Conservation (phyloP, 2,888 invertebrate species). For the Stenodera caucasica region DNA sequence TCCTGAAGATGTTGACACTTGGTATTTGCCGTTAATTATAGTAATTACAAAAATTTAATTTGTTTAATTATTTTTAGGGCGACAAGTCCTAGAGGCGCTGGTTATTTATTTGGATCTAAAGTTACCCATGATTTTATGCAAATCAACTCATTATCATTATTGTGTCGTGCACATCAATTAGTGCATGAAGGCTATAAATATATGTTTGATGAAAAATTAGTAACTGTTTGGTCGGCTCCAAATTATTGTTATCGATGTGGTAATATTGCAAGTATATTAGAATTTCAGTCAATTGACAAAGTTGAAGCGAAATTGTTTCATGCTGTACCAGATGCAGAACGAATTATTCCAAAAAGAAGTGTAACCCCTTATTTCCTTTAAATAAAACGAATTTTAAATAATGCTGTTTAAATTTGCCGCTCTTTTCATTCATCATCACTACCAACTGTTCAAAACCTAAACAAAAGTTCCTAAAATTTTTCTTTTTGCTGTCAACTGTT, state of each 20-base stretch:
- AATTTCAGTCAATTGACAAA: conserved; percentile 78
- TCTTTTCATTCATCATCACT: too few species aligned
- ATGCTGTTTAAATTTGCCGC: conserved; percentile 1
- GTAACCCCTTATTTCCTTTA: conserved; percentile 98
- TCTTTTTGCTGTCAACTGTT: conserved; percentile 4
- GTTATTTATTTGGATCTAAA: conserved; percentile 94
- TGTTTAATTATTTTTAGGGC: conserved; percentile 58
- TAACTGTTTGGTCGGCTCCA: conserved; percentile 99
- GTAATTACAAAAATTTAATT: neutral
- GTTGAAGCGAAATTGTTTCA: conserved; percentile 85
- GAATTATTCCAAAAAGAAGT: conserved; percentile 89
- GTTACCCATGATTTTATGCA: conserved; percentile 95
- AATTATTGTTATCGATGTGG: conserved; percentile 99
- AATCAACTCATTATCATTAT: conserved; percentile 88
- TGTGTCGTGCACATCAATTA: conserved; percentile 98
- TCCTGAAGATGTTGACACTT: conserved; percentile 94
- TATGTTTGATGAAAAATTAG: conserved; percentile 95
- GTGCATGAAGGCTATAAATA: conserved; percentile 99
- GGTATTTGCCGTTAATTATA: conserved; percentile 58
- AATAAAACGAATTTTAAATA: conserved; percentile 21
- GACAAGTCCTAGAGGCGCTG: conserved; percentile 94
- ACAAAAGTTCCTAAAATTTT: neutral
- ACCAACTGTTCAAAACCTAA: neutral
- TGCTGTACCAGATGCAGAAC: conserved; percentile 92
- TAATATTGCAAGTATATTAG: conserved; percentile 95